Percentiles rank a stretch among this genome's conserved stretches.
phyloP scores from a whole-genome alignment of 2,113 vertebrate species.

The Sinocyclocheilus anophthalmus region DNA sequence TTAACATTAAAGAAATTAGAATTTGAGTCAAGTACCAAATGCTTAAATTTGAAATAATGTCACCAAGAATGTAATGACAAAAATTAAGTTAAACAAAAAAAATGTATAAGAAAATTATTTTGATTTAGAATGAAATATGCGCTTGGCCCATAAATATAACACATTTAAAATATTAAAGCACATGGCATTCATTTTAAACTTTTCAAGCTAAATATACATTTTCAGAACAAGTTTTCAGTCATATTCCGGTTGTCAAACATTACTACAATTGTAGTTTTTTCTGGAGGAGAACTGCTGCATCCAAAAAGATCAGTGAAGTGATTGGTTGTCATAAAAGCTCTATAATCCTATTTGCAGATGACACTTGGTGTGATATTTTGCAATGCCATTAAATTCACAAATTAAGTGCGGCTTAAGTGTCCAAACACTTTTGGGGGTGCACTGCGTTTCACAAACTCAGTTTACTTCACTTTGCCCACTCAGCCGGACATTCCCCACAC shows the following conservation, averaged over 20 bases:
- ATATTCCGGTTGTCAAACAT: neutral
- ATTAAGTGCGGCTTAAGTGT: neutral
- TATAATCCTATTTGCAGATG: neutral
- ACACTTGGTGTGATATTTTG: neutral
- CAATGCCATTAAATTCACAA: neutral
- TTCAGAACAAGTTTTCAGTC: no score
- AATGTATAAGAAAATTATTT: neutral
- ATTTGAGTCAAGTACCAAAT: neutral
- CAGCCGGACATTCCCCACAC: conserved; percentile 53
- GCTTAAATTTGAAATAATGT: neutral
- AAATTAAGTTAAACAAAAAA: no score
- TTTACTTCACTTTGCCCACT: conserved; percentile 26
- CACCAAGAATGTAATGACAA: no score
- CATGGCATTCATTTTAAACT: no score
- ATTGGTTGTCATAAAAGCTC: neutral
- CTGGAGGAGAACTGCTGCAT: neutral
- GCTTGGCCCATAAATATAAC: neutral
- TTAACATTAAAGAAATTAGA: neutral
- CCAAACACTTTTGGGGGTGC: neutral
- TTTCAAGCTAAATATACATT: no score
- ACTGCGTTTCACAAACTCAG: neutral
- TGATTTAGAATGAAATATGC: neutral
- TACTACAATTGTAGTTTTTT: neutral
- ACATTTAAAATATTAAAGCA: neutral
- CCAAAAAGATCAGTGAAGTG: neutral